A percentile compares a stretch with the other conserved stretches of the same genome.
phyloP scores from a whole-genome alignment of 2,113 vertebrate species.

The Micromys minutus region DNA sequence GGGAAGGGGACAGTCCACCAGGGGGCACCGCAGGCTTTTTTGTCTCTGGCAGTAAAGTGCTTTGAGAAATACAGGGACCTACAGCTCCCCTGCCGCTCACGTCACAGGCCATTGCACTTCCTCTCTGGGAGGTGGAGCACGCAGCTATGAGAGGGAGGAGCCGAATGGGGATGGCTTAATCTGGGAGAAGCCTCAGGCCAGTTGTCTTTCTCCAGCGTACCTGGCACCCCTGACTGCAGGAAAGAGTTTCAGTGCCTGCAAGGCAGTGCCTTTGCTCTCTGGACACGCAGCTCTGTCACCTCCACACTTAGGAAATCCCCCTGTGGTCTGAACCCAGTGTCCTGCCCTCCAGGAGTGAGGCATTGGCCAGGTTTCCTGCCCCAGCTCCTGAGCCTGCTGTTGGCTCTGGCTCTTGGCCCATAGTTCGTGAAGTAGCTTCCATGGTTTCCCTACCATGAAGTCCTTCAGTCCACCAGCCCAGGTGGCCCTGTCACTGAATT shows the following conservation, averaged over 20 bases:
- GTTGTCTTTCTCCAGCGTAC: not conserved
- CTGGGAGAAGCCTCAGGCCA: not conserved
- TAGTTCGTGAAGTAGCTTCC: not conserved
- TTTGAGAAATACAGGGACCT: not conserved
- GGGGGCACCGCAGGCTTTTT: not conserved
- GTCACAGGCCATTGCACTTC: not conserved
- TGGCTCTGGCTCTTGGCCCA: not conserved
- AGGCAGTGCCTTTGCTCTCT: not conserved
- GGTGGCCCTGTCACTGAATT: not conserved
- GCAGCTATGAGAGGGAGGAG: not conserved
- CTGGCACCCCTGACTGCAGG: not conserved
- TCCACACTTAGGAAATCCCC: not conserved
- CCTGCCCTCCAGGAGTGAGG: not conserved
- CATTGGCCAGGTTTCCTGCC: not conserved
- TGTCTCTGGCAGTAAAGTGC: not conserved
- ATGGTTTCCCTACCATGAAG: not conserved
- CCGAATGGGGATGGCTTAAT: rapidly evolving
- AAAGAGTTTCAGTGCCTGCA: not conserved
- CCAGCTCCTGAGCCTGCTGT: not conserved
- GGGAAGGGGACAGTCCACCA: not conserved
- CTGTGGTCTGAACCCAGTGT: not conserved
- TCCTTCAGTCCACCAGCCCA: not conserved
- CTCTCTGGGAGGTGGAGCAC: not conserved
- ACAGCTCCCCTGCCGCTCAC: not conserved
- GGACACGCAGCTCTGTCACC: not conserved